Conservation (phyloP, 2,888 invertebrate genomes). For the Gymnosoma rotundatum region DNA sequence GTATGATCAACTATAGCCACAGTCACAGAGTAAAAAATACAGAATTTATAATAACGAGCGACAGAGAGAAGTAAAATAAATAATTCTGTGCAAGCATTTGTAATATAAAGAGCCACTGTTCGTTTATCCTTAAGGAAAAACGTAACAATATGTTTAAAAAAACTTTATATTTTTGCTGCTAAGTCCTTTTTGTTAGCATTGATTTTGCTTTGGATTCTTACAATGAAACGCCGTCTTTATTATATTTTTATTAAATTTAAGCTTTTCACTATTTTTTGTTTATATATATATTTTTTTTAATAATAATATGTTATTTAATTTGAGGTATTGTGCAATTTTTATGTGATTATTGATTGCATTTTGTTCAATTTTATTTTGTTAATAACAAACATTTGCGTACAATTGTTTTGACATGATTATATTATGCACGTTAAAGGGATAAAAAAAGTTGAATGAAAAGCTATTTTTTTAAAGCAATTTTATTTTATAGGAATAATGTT, state of each 20-base stretch:
- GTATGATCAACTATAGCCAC: no score
- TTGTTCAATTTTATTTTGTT: background rate
- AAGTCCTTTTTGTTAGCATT: background rate
- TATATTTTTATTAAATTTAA: background rate
- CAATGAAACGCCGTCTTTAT: constrained; percentile 24
- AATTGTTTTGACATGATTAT: constrained; percentile 20
- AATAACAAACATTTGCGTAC: background rate
- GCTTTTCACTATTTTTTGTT: constrained; percentile 23
- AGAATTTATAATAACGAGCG: no score
- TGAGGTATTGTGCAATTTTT: constrained; percentile 14
- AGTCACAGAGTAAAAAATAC: no score
- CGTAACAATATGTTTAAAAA: no score
- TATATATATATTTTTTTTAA: background rate
- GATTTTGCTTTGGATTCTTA: background rate
- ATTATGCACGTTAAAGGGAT: background rate
- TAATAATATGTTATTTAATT: constrained; percentile 3
- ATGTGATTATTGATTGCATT: constrained; percentile 32
- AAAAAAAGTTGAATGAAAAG: background rate
- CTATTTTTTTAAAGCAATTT: no score
- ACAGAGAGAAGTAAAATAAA: no score
- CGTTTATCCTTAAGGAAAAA: no score
- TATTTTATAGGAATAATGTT: no score
- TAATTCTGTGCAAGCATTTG: no score
- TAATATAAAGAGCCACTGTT: no score
- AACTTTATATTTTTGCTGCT: background rate